A percentile compares a stretch with the other conserved stretches of the same genome.
These are phyloP conservation scores for Pissodes strobi DNA, from an alignment of 1,140 invertebrate species.

Conservation along the genomic window DNA sequence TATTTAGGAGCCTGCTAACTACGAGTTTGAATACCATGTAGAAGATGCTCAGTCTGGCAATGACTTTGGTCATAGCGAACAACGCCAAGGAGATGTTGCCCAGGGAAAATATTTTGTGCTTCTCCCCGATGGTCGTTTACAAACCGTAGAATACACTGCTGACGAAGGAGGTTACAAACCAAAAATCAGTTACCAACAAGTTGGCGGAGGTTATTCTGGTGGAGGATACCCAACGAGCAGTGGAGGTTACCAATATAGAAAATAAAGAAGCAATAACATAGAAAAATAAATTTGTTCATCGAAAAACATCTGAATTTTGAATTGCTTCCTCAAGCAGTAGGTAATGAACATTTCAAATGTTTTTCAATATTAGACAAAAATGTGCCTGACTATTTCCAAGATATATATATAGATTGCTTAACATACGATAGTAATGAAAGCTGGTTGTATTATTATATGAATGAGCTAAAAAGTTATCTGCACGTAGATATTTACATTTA, in stretches of 20 bases:
- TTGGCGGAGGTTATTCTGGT: constrained; percentile 58
- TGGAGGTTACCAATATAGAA: constrained; percentile 16
- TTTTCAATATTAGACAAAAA: too few species aligned
- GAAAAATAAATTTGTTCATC: too few species aligned
- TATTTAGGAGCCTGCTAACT: constrained; percentile 72
- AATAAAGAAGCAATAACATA: constrained; percentile 2
- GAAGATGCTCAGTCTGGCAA: constrained; percentile 71
- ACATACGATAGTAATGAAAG: too few species aligned
- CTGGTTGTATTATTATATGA: not conserved
- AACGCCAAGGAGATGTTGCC: constrained; percentile 67
- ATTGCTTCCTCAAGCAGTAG: too few species aligned
- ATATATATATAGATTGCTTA: too few species aligned
- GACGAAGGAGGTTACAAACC: constrained; percentile 78
- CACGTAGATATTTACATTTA: too few species aligned
- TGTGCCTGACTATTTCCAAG: too few species aligned
- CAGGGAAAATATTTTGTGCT: constrained; percentile 74
- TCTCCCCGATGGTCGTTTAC: constrained; percentile 75
- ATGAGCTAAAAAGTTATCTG: too few species aligned
- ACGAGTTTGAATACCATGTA: constrained; percentile 75
- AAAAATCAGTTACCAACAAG: constrained; percentile 72
- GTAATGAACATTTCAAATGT: too few species aligned
- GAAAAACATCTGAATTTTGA: too few species aligned
- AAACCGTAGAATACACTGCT: constrained; percentile 77
- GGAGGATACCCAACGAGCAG: constrained; percentile 41
- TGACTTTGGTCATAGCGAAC: constrained; percentile 74